Base-by-base conservation (phyloP, 1,140 invertebrate genomes). In the Cryptotermes secundus region DNA sequence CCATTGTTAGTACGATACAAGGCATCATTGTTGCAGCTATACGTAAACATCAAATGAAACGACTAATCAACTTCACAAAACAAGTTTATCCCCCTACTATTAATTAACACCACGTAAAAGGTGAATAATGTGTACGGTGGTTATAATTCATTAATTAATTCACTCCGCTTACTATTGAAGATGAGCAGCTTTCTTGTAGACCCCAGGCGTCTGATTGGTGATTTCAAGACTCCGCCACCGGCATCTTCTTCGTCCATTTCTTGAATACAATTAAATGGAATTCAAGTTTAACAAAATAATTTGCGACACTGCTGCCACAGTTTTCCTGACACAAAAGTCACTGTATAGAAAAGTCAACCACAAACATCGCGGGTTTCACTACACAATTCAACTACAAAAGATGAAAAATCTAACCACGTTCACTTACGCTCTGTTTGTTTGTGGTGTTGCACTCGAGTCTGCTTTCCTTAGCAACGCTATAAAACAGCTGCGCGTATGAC, bases 171-270 rank as follows among this genome's bases (percentile, higher is more conserved):
- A 95, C 95, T 95, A 88, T 93, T 95, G 87, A 95, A 95, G 84
- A 94, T 92, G 31, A 95, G 91, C 84, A 95, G 91, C 89, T 96
- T 96, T 87, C 95, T 92, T 24, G 95, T 95, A 83, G 95, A 95
- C 87, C 95, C 95, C 84, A 96, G 92, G 79, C 94, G 90, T 89
- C 94, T 94, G 89, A 96, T 95, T 59, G 95, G 94, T 83, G 94
- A 95, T 87, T 94, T 94, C 34, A 86, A 84, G 65, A 85, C 85
- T 84, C 92, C 88, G 82, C 89, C 89, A 88, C 92, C 92, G 85
- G 92, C 92, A 88, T 95, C 94, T 88, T 93, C 92, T 88, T 95
- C 94, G 90, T 93, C 93, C 92, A 93, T 93, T 85, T 80, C 79
- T 79, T 45, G 38, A 82, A 82, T 72, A 31, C 26, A 9, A 72